phyloP scores from a whole-genome alignment of 92 coral and sea anemone genomes.

The Phenganax stokvisi region DNA sequence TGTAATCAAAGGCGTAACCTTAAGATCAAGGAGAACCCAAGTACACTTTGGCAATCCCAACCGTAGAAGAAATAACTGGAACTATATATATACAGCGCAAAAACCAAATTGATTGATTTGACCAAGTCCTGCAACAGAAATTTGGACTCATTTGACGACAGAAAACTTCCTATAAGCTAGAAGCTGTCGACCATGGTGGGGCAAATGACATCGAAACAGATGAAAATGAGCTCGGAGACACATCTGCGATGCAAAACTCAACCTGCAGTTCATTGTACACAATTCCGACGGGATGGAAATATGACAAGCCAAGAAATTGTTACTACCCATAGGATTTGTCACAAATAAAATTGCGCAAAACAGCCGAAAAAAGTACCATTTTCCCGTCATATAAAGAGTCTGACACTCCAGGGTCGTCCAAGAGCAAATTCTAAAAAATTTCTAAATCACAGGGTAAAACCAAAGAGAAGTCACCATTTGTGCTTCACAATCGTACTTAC shows the following conservation, averaged over 20 bases:
- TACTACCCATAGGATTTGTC: not conserved
- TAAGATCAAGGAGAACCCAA: conserved; percentile 1
- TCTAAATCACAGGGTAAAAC: not conserved
- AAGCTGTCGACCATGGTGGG: not conserved
- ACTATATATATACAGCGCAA: not conserved
- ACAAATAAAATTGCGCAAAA: too few species aligned
- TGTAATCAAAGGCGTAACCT: not conserved
- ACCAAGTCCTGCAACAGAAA: not conserved
- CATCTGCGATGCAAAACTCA: not conserved
- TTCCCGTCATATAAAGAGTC: not conserved
- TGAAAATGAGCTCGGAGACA: not conserved
- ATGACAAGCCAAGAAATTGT: not conserved
- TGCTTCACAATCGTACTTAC: not conserved
- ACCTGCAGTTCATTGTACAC: not conserved
- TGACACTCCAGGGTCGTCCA: not conserved
- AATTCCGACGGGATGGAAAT: not conserved
- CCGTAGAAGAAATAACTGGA: not conserved
- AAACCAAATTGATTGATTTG: not conserved
- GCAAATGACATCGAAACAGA: not conserved
- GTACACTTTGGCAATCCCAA: conserved; percentile 1
- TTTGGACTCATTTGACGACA: conserved; percentile 4
- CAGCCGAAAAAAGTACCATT: not conserved
- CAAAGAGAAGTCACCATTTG: not conserved
- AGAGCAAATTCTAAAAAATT: not conserved
- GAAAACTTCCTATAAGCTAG: not conserved